Conservation (phyloP, 2,888 invertebrate species). For the Protodeltote pygarga region DNA sequence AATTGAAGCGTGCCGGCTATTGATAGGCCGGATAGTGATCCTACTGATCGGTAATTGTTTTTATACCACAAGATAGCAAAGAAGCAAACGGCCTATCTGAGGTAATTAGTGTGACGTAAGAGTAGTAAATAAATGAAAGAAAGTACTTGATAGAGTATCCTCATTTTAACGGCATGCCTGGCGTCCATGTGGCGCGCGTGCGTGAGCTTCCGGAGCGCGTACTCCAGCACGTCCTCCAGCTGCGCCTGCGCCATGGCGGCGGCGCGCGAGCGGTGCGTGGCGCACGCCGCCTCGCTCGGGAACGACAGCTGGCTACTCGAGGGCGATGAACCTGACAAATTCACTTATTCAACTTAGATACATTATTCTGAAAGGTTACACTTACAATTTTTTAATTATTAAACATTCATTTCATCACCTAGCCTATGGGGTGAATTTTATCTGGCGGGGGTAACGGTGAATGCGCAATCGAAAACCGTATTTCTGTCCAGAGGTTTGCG, state of each 20-base stretch:
- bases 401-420: too few species aligned
- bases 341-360: background rate
- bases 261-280: conserved; percentile 67
- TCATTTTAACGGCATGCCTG: conserved; percentile 90
- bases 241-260: conserved; percentile 67
- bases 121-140: background rate
- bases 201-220: conserved; percentile 83
- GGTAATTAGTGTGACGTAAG: background rate
- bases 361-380: too few species aligned
- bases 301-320: conserved; percentile 79
- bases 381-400: too few species aligned
- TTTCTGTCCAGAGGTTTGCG: too few species aligned
- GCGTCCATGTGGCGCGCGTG: conserved; percentile 75
- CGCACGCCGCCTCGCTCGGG: conserved; percentile 72
- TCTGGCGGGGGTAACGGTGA: too few species aligned
- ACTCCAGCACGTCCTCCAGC: conserved; percentile 80
- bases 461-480: too few species aligned
- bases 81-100: background rate
- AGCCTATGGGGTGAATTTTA: too few species aligned
- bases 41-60: too few species aligned
- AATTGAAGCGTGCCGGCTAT: too few species aligned
- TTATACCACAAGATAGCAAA: too few species aligned
- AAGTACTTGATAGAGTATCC: conserved; percentile 91
- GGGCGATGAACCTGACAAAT: conserved; percentile 72
- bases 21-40: too few species aligned